phyloP scores from a whole-genome alignment of 2,113 vertebrate species.

The Urocitellus parryii region DNA sequence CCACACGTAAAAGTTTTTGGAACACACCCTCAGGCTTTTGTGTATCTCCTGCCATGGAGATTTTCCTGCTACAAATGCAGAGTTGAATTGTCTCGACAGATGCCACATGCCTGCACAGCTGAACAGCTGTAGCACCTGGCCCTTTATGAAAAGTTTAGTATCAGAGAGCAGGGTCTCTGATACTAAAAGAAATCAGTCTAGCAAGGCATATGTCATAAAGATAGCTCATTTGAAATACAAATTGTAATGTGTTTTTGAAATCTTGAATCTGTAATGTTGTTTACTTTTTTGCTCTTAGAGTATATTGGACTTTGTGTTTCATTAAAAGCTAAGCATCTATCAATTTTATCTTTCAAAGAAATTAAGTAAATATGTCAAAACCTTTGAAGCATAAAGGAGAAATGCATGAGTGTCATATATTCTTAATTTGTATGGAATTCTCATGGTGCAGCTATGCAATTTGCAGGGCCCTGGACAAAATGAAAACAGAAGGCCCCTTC shows the following conservation, averaged over 20 bases:
- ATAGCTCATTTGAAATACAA: background rate
- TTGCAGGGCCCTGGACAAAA: background rate
- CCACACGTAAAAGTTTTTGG: background rate
- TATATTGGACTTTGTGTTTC: background rate
- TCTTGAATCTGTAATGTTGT: background rate
- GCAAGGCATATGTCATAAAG: background rate
- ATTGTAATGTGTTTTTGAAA: background rate
- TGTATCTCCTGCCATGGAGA: background rate
- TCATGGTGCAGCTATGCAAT: background rate
- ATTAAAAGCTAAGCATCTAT: background rate
- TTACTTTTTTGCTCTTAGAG: background rate
- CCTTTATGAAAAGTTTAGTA: background rate
- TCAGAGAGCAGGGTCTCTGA: background rate
- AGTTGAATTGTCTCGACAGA: background rate
- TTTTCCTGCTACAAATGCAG: background rate
- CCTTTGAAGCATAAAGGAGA: background rate
- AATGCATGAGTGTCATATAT: background rate
- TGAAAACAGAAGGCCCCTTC: background rate
- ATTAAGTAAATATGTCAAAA: background rate
- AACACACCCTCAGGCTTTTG: background rate
- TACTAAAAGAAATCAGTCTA: background rate
- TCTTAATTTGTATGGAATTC: background rate
- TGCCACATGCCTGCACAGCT: background rate
- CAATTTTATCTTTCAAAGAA: background rate
- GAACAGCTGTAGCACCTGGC: background rate